Evolutionary conservation across 35 echinoderm and acorn worm species (phyloP).

Genomic region (Hemicentrotus pulcherrimus): DNA sequence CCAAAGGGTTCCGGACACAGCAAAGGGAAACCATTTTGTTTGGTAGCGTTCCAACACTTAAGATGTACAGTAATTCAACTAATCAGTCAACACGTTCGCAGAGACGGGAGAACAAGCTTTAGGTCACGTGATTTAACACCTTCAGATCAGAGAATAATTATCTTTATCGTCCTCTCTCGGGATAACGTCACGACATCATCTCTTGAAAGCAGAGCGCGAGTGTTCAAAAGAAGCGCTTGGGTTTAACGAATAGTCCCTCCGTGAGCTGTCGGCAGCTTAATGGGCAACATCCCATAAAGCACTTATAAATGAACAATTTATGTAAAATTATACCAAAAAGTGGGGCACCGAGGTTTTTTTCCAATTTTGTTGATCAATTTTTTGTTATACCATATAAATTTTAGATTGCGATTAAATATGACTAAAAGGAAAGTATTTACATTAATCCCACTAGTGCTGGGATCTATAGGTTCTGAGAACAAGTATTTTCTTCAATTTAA

Average conservation of each 20-base stretch:
- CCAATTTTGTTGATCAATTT: background rate
- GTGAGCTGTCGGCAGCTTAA: background rate
- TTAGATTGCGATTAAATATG: too few species aligned
- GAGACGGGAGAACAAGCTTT: background rate
- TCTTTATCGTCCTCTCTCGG: background rate
- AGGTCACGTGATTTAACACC: background rate
- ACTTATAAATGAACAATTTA: background rate
- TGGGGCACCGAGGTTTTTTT: too few species aligned
- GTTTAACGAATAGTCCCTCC: background rate
- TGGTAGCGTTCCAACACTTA: too few species aligned
- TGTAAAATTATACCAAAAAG: too few species aligned
- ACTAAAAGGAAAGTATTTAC: background rate
- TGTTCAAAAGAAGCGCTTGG: background rate
- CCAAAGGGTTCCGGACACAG: background rate
- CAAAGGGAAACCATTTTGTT: background rate
- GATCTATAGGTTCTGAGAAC: background rate
- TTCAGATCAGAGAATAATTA: background rate
- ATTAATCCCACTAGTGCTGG: background rate
- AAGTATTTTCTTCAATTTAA: background rate
- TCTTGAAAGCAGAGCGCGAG: background rate
- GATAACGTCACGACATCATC: too few species aligned
- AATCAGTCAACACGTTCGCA: background rate
- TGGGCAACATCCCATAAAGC: background rate
- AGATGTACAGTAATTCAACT: background rate
- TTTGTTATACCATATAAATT: background rate